Evolutionary conservation across 92 coral and sea anemone species (phyloP).

Genomic region (Epizoanthus scotinus): DNA sequence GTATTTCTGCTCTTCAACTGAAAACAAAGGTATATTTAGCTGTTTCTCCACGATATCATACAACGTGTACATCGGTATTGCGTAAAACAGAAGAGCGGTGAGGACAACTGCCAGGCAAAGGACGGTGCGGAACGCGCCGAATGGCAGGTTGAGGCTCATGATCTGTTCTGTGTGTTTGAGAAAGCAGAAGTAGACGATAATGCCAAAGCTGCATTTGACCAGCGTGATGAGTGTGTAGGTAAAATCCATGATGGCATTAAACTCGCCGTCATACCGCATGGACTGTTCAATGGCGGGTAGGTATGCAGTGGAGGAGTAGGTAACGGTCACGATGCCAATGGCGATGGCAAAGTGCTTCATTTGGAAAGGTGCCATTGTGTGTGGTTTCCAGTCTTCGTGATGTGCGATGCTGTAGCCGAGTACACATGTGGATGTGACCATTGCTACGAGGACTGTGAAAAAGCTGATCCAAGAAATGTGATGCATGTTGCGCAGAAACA

Average conservation of each 20-base stretch:
- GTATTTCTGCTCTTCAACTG: constrained; percentile 68
- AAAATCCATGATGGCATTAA: constrained; percentile 92
- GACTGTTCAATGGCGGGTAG: constrained; percentile 84
- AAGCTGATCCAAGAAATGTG: constrained; percentile 86
- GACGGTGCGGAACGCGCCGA: constrained; percentile 72
- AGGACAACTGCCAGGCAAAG: constrained; percentile 75
- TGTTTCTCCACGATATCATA: constrained; percentile 88
- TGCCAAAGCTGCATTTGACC: constrained; percentile 87
- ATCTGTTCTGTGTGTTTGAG: constrained; percentile 90
- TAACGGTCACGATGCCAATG: constrained; percentile 82
- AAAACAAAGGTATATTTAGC: constrained; percentile 77
- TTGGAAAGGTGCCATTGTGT: constrained; percentile 67
- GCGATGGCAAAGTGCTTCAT: constrained; percentile 85
- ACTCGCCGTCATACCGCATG: constrained; percentile 86
- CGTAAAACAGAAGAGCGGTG: constrained; percentile 87
- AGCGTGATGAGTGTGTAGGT: constrained; percentile 86
- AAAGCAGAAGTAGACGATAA: constrained; percentile 83
- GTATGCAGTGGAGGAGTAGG: constrained; percentile 82
- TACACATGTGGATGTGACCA: constrained; percentile 85
- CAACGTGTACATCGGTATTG: constrained; percentile 87
- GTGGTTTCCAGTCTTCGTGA: constrained; percentile 74
- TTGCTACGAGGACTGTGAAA: constrained; percentile 77
- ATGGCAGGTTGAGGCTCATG: constrained; percentile 84
- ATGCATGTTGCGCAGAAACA: constrained; percentile 83
- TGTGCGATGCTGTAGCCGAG: constrained; percentile 72